These are phyloP conservation scores for Xanthia togata DNA, from an alignment of 2,888 invertebrate species.

Conservation along the genomic window DNA sequence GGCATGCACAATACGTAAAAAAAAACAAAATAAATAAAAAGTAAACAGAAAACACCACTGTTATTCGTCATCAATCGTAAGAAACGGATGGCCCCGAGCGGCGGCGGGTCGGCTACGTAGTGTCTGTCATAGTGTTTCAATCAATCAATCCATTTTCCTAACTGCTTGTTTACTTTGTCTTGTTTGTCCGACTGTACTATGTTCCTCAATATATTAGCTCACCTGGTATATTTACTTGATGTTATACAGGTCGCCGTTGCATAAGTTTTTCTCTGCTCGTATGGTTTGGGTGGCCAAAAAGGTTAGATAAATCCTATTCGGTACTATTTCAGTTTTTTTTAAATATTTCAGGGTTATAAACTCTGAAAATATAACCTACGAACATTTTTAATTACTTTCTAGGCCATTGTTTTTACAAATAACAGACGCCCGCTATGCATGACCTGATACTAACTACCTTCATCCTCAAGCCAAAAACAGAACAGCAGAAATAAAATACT, in stretches of 20 bases:
- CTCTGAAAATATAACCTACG: neutral
- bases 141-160: neutral
- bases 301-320: neutral
- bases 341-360: neutral
- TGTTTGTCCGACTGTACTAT: neutral
- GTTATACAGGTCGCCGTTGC: neutral
- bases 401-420: constrained; percentile 16
- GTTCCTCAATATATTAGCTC: neutral
- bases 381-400: neutral
- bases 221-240: neutral
- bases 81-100: neutral
- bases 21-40: too few relatives aligned
- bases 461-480: constrained; percentile 14
- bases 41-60: too few relatives aligned
- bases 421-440: constrained; percentile 15
- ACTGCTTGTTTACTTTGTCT: neutral
- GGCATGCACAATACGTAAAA: too few relatives aligned
- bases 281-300: neutral
- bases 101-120: neutral
- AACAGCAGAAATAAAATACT: constrained; percentile 37
- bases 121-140: neutral
- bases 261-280: neutral
- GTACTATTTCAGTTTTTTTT: neutral
- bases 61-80: neutral
- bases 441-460: constrained; percentile 19